Conservation (phyloP, 2,888 invertebrate genomes). For the Cephus pygmeus region DNA sequence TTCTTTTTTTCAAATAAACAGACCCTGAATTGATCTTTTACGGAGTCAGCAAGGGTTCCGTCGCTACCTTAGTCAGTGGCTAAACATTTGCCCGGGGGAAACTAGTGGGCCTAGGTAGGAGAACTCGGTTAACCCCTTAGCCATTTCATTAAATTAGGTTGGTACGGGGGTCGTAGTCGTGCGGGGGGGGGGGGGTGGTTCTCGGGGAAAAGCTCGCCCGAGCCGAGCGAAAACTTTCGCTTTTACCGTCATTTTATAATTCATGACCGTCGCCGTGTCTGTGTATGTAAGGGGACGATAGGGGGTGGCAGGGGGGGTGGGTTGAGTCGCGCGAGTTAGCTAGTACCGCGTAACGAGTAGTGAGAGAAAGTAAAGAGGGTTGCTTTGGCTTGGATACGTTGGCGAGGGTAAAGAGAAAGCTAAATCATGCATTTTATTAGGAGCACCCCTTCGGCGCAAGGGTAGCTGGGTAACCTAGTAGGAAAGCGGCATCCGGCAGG, state of each 20-base stretch:
- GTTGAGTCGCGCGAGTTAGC: slow-evolving; percentile 23
- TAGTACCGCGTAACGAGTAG: slow-evolving; percentile 12
- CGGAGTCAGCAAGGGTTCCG: not conserved
- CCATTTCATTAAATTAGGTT: slow-evolving; percentile 64
- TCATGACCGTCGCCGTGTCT: slow-evolving; percentile 58
- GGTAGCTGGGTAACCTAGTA: not conserved
- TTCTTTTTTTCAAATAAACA: not conserved
- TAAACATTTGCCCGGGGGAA: slow-evolving; percentile 56
- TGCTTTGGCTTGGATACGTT: slow-evolving; percentile 34
- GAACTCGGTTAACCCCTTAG: slow-evolving; percentile 57
- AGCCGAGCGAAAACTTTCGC: slow-evolving; percentile 58
- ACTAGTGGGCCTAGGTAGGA: slow-evolving; percentile 48
- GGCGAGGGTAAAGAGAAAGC: slow-evolving; percentile 42
- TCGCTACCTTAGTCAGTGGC: slow-evolving; percentile 27
- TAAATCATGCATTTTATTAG: slow-evolving; percentile 63
- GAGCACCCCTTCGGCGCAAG: slow-evolving; percentile 6
- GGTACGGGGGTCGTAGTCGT: slow-evolving; percentile 26
- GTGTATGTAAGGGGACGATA: slow-evolving; percentile 28
- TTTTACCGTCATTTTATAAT: slow-evolving; percentile 66
- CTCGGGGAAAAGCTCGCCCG: slow-evolving; percentile 28
- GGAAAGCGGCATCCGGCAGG: not conserved
- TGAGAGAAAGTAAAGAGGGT: slow-evolving; percentile 53
- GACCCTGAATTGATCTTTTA: not conserved
- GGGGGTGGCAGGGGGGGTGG: slow-evolving; percentile 16
- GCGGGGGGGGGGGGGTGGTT: slow-evolving; percentile 11